Conservation (phyloP, 1,140 invertebrate genomes). For the Chironomus striatipennis region DNA sequence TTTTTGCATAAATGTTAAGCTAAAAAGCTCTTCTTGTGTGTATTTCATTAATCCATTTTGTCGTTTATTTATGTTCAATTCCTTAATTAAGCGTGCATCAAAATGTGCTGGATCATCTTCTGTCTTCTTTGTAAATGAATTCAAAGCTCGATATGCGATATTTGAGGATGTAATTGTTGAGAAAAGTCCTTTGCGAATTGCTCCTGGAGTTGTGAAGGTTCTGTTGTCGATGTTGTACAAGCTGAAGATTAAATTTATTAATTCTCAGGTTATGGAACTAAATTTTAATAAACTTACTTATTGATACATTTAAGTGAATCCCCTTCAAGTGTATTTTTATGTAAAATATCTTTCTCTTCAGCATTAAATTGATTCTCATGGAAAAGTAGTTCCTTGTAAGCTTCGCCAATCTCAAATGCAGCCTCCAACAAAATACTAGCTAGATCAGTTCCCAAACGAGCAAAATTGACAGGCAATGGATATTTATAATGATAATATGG, state of each 20-base stretch:
- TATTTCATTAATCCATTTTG: conserved; percentile 34
- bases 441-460: conserved; percentile 37
- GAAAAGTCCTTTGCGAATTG: neutral
- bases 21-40: conserved; percentile 38
- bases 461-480: conserved; percentile 38
- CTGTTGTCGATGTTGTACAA: neutral
- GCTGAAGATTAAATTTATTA: neutral
- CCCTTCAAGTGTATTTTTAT: conserved; percentile 10
- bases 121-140: conserved; percentile 33
- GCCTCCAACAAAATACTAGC: conserved; percentile 35
- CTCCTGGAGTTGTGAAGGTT: neutral
- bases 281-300: neutral
- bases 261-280: neutral
- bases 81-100: conserved; percentile 34
- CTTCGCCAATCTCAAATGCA: conserved; percentile 34
- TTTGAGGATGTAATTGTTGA: conserved; percentile 29
- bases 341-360: neutral
- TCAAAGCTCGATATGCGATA: conserved; percentile 33
- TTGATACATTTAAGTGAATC: conserved; percentile 18
- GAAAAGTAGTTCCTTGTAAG: conserved; percentile 31
- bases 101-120: conserved; percentile 34
- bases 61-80: conserved; percentile 32
- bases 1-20: conserved; percentile 37
- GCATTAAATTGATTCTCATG: neutral
- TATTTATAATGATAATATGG: conserved; percentile 37